Base-by-base conservation (phyloP, 2,888 invertebrate genomes). In the Metacarcinus magister region DNA sequence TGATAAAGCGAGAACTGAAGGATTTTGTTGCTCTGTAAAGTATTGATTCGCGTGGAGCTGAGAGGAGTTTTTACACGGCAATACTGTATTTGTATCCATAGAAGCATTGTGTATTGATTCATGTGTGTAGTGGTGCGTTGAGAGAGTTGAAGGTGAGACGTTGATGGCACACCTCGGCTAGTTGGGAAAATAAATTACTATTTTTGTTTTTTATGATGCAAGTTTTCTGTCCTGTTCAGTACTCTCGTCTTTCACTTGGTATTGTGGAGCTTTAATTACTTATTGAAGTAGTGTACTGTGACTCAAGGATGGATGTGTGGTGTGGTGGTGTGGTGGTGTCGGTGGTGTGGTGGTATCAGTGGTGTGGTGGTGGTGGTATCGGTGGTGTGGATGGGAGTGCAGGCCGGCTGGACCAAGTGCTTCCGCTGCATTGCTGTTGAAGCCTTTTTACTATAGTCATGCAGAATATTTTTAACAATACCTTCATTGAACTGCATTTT, bases 211-310 rank as follows among this genome's bases (percentile, higher is more conserved):
- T 32, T 87, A 87, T 92, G 46, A 92, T n/a, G 46, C 44, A 54
- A 54, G 16, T 82, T 94, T 87, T 94, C 48, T 46, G 43, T 87
- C 23, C 28, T 94, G 44, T 46, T 82, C 32, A 46, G 44, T 94
- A 94, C 87, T 87, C 46, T 94, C 43, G 94, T 94, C 94, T 94
- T 94, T 94, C 67, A 90, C 94, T 82, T 28, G 67, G 60, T 92
- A 93, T 95, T 92, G 48, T 54, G 89, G 44, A 95, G 95, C 95
- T 95, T 95, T 95, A 95, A 95, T 95, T 93, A 87, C n/a, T 87
- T 87, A 39, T 16, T 87, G 87, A 87, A 16, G 87, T 87, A 39
- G 87, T 39, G 87, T 87, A 87, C n/a, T 87, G 87, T 39, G 87
- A 87, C 87, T 87, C 87, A 32, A 87, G 87, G 32, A 39, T 87